Percentiles rank a stretch among this genome's conserved stretches.
phyloP scores from a whole-genome alignment of 64 coral and sea anemone genomes.

The Montipora foliosa region DNA sequence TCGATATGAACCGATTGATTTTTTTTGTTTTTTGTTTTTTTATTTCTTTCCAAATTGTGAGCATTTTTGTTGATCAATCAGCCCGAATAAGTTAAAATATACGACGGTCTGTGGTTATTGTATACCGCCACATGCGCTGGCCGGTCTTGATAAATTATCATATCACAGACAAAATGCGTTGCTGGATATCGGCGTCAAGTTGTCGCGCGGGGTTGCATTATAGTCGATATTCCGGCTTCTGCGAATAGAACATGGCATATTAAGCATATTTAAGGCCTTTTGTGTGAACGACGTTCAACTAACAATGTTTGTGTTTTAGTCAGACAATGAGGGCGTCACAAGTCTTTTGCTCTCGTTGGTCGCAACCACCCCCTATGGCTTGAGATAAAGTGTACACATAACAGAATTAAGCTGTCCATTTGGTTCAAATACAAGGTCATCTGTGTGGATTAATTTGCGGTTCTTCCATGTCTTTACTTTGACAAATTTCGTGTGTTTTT shows the following conservation, averaged over 20 bases:
- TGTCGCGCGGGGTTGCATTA: not conserved
- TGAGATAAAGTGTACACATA: constrained; percentile 27
- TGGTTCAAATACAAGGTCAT: not conserved
- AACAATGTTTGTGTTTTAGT: constrained; percentile 38
- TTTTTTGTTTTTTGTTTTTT: not conserved
- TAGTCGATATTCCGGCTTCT: not conserved
- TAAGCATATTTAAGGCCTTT: constrained; percentile 1
- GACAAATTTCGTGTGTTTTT: too few relatives aligned
- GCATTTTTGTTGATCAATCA: not conserved
- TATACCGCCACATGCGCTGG: constrained; percentile 24
- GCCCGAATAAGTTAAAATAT: not conserved
- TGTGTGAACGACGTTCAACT: constrained; percentile 8
- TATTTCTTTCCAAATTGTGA: not conserved
- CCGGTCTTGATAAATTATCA: constrained; percentile 54
- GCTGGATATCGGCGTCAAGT: constrained; percentile 42
- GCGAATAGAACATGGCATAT: constrained; percentile 7
- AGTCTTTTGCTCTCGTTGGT: not conserved
- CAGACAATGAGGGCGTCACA: constrained; percentile 49
- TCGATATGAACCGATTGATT: not conserved
- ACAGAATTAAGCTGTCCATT: not conserved
- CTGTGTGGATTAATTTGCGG: constrained; percentile 38
- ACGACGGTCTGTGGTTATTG: constrained; percentile 1
- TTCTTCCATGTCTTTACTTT: not conserved
- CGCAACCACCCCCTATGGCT: constrained; percentile 2
- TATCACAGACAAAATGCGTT: constrained; percentile 25